Percentiles rank a stretch among this genome's conserved stretches.
phyloP scores from a whole-genome alignment of 2,113 vertebrate species.

The Cervus canadensis region DNA sequence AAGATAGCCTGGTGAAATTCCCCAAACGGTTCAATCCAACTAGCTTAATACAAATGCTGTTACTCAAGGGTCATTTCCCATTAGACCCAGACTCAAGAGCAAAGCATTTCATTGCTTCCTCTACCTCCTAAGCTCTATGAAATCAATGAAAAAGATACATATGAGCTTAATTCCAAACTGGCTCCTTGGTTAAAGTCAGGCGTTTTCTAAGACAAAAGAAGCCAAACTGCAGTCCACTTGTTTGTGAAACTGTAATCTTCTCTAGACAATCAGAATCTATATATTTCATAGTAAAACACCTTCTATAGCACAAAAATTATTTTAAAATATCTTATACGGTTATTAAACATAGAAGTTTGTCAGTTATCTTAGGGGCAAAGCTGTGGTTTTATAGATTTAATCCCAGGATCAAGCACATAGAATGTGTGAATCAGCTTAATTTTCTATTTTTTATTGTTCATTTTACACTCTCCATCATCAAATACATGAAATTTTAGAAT shows the following conservation, averaged over 20 bases:
- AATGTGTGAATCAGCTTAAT: neutral
- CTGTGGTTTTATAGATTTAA: neutral
- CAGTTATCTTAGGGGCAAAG: neutral
- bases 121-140: neutral
- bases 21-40: neutral
- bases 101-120: neutral
- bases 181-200: neutral
- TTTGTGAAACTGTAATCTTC: neutral
- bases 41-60: neutral
- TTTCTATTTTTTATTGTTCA: constrained; percentile 10
- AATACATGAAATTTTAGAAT: neutral
- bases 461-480: neutral
- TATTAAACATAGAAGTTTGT: neutral
- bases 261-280: neutral
- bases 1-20: neutral
- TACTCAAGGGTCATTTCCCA: neutral
- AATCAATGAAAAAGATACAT: neutral
- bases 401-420: neutral
- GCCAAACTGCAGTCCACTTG: neutral
- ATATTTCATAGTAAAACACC: neutral
- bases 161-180: neutral
- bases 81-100: neutral
- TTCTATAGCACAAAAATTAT: neutral
- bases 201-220: neutral
- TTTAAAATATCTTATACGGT: neutral